These are phyloP conservation scores for Cuniculus paca DNA, from an alignment of 2,797 vertebrate genomes.

Conservation along the genomic window DNA sequence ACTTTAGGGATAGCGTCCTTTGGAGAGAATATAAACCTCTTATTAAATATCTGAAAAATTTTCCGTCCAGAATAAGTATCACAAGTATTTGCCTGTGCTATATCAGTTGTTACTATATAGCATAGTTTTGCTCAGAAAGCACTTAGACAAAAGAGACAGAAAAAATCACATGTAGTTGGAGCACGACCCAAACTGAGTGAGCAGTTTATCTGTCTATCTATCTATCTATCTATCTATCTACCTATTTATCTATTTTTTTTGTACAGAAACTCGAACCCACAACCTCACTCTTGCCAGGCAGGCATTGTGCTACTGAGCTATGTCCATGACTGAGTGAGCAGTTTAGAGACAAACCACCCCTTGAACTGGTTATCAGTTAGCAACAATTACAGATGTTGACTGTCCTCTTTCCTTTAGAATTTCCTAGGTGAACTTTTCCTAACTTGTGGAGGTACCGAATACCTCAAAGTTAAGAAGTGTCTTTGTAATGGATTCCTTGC, in stretches of 20 bases:
- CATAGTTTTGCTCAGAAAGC: neutral
- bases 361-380: neutral
- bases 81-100: neutral
- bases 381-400: neutral
- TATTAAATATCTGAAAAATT: neutral
- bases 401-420: neutral
- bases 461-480: neutral
- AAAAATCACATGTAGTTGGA: neutral
- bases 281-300: no score
- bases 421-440: neutral
- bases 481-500: neutral
- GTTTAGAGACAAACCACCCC: neutral
- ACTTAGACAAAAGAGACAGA: neutral
- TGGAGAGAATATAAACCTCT: neutral
- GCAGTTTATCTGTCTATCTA: neutral
- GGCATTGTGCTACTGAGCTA: no score
- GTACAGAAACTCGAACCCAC: no score
- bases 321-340: neutral
- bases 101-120: neutral
- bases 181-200: neutral
- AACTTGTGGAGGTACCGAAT: neutral
- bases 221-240: no score
- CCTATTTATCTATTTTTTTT: no score
- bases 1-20: neutral
- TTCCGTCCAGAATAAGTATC: neutral